Percentiles rank a stretch among this genome's conserved stretches.
These are phyloP conservation scores for Ormyrus rosae DNA, from an alignment of 2,888 invertebrate species.

Conservation along the genomic window DNA sequence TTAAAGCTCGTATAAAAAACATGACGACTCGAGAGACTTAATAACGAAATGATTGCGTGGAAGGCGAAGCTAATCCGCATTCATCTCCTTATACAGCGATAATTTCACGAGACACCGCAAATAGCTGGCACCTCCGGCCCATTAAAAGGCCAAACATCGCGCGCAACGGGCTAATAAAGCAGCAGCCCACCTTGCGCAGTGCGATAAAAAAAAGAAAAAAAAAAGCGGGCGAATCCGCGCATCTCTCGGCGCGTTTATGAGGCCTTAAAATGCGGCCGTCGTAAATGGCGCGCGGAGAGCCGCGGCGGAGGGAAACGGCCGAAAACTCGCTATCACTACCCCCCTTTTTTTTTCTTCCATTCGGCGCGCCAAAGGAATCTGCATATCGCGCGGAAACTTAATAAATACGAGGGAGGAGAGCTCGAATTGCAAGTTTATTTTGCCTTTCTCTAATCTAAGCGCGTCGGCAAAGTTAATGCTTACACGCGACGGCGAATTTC, in stretches of 20 bases:
- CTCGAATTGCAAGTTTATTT: slow-evolving; percentile 51
- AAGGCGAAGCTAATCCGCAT: too few species aligned
- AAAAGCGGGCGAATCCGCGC: background rate
- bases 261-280: slow-evolving; percentile 41
- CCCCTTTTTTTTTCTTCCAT: slow-evolving; percentile 1
- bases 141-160: background rate
- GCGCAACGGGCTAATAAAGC: slow-evolving; percentile 21
- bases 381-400: slow-evolving; percentile 53
- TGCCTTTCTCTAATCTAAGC: slow-evolving; percentile 31
- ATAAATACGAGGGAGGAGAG: slow-evolving; percentile 36
- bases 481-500: background rate
- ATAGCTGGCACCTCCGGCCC: slow-evolving; percentile 11
- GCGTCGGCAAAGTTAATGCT: slow-evolving; percentile 23
- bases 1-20: too few species aligned
- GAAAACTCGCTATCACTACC: slow-evolving; percentile 10
- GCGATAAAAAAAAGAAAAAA: slow-evolving; percentile 35
- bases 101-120: background rate
- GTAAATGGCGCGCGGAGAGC: slow-evolving; percentile 15
- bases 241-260: slow-evolving; percentile 25
- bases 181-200: background rate
- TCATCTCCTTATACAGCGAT: background rate
- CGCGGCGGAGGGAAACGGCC: slow-evolving; percentile 22
- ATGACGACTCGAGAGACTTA: too few species aligned
- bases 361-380: slow-evolving; percentile 7
- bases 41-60: too few species aligned